Evolutionary conservation across 1,140 invertebrate species (phyloP), one percentile per base, ranked within the genome.

Genomic region (Macrocentrus cingulum): DNA sequence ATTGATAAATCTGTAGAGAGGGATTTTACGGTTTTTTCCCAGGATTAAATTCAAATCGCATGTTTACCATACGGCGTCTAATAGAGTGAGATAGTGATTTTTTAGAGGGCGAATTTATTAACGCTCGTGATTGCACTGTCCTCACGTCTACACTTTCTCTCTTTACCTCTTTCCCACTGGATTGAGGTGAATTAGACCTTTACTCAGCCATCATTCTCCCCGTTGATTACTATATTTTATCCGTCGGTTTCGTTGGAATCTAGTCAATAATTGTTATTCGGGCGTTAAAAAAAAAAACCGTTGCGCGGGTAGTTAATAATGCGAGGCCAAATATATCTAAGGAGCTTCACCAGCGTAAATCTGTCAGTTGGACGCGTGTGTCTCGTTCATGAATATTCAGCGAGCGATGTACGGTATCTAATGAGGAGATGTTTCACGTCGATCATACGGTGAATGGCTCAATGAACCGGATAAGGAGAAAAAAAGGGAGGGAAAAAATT

Each of bases 71-170:
- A n/a, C n/a, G n/a, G n/a, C n/a, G n/a, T n/a, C n/a, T n/a, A n/a
- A n/a, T 29, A 29, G 25, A 29, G 25, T 29, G 4, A 29, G n/a
- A n/a, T n/a, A n/a, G n/a, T n/a, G n/a, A n/a, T n/a, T n/a, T n/a
- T n/a, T n/a, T n/a, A n/a, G n/a, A n/a, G n/a, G n/a, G n/a, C n/a
- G n/a, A n/a, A n/a, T n/a, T n/a, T n/a, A n/a, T n/a, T n/a, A n/a
- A n/a, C n/a, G 9, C 25, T 9, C 25, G 4, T 5, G 4, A 29
- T 29, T 9, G 55, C 59, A 52, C 56, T 46, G 63, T 66, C 59
- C 45, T 64, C 54, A 48, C 52, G 48, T 67, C 59, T 60, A 53
- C 62, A 66, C 65, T 66, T 69, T 67, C 59, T 59, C 63, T 51
- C 51, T 22, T 29, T n/a, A n/a, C 46, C 41, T 36, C 46, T 25